These are phyloP conservation scores for Apotomis betuletana DNA, from an alignment of 2,888 invertebrate species.

Conservation along the genomic window DNA sequence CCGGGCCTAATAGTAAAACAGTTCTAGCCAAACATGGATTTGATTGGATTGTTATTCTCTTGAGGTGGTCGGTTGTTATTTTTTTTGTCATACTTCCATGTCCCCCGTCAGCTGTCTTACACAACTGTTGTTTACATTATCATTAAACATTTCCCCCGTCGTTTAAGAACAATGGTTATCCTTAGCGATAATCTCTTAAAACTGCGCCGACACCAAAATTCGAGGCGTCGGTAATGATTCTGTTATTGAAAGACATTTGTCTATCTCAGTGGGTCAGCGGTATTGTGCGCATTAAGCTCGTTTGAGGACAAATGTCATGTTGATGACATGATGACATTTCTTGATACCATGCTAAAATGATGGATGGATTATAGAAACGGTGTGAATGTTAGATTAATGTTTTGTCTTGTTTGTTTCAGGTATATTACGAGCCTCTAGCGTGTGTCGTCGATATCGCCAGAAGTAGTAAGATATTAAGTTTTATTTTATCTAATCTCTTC, in stretches of 20 bases:
- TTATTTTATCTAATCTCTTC: too few relatives aligned
- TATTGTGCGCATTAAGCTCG: slow-evolving; percentile 19
- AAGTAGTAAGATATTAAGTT: neutral
- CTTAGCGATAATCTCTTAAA: slow-evolving; percentile 10
- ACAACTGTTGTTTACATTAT: neutral
- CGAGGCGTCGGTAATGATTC: slow-evolving; percentile 9
- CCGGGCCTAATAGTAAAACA: too few relatives aligned
- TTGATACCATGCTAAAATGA: slow-evolving; percentile 1
- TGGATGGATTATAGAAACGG: slow-evolving; percentile 8
- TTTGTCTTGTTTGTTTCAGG: slow-evolving; percentile 28
- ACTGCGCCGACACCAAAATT: slow-evolving; percentile 7
- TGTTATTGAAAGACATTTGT: slow-evolving; percentile 19
- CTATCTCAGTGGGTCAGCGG: slow-evolving; percentile 29
- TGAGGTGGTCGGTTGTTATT: too few relatives aligned
- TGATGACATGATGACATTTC: slow-evolving; percentile 26
- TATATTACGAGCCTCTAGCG: slow-evolving; percentile 16
- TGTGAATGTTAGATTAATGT: slow-evolving; percentile 1
- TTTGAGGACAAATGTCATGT: slow-evolving; percentile 3
- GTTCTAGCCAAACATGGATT: too few relatives aligned
- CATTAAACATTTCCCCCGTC: neutral
- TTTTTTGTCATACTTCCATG: too few relatives aligned
- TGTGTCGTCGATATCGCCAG: neutral
- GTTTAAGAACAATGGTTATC: slow-evolving; percentile 20
- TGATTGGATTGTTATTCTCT: too few relatives aligned
- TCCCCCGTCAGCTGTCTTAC: too few relatives aligned